Conservation (phyloP, 2,797 vertebrate genomes). For the Phalanger gymnotis region DNA sequence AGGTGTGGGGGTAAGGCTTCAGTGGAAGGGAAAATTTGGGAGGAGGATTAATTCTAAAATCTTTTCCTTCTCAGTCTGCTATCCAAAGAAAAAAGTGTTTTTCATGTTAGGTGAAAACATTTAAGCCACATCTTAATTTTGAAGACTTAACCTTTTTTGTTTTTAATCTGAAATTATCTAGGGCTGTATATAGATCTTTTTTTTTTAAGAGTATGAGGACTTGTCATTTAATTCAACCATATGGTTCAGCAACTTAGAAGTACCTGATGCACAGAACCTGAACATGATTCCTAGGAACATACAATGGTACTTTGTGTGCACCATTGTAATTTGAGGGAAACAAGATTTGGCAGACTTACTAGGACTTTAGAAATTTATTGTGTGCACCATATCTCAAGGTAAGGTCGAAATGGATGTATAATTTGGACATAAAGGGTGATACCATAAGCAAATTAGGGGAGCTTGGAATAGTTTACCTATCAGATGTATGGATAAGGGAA, state of each 20-base stretch:
- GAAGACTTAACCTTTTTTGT: conserved; percentile 15
- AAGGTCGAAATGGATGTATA: background rate
- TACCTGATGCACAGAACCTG: conserved; percentile 35
- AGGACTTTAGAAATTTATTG: background rate
- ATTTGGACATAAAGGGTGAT: background rate
- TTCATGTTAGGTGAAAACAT: conserved; percentile 18
- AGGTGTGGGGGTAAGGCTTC: background rate
- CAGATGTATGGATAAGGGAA: background rate
- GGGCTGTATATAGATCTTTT: conserved; percentile 9
- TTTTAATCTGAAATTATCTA: conserved; percentile 39
- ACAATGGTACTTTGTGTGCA: background rate
- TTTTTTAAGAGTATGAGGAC: conserved; percentile 25
- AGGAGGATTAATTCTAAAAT: background rate
- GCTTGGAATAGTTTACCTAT: background rate
- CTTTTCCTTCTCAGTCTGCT: background rate
- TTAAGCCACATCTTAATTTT: conserved; percentile 30
- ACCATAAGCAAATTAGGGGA: background rate
- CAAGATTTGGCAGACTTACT: conserved; percentile 30
- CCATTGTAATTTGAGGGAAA: background rate
- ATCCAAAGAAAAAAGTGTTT: conserved; percentile 27
- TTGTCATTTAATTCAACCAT: conserved; percentile 57
- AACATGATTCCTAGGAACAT: background rate
- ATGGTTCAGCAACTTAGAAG: conserved; percentile 37
- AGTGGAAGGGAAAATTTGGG: background rate
- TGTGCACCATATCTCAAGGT: background rate